Evolutionary conservation across 2,113 vertebrate genomes (phyloP).

Genomic region (Rhea americana): DNA sequence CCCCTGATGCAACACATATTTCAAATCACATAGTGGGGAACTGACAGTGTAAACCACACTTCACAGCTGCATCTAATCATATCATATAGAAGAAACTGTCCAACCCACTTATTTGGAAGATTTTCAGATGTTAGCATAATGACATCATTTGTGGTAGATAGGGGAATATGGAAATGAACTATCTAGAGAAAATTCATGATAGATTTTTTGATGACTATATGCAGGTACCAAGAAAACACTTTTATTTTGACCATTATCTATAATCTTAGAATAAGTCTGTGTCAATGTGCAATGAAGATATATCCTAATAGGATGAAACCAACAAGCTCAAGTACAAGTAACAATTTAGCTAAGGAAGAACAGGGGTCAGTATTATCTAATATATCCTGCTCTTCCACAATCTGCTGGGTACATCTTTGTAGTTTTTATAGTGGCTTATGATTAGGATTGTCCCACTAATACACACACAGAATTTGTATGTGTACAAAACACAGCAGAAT

Average conservation of each 20-base stretch:
- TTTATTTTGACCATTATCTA: neutral
- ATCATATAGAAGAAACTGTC: neutral
- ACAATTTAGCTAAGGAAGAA: neutral
- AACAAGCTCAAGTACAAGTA: neutral
- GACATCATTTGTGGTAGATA: neutral
- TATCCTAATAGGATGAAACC: neutral
- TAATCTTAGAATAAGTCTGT: neutral
- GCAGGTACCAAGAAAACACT: neutral
- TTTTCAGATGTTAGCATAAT: neutral
- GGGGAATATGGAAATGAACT: accelerated
- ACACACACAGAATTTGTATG: neutral
- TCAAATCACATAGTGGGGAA: neutral
- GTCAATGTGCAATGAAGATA: neutral
- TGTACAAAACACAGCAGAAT: neutral
- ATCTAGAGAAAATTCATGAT: neutral
- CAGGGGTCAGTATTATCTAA: neutral
- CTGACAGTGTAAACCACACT: neutral
- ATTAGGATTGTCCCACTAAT: neutral
- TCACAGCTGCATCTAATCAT: neutral
- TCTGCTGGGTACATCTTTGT: neutral
- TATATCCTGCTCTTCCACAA: neutral
- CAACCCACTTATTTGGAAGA: neutral
- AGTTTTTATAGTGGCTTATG: neutral
- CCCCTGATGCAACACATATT: neutral
- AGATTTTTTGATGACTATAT: neutral